Evolutionary conservation across 2,797 vertebrate genomes (phyloP).

Genomic region (Zalophus californianus): DNA sequence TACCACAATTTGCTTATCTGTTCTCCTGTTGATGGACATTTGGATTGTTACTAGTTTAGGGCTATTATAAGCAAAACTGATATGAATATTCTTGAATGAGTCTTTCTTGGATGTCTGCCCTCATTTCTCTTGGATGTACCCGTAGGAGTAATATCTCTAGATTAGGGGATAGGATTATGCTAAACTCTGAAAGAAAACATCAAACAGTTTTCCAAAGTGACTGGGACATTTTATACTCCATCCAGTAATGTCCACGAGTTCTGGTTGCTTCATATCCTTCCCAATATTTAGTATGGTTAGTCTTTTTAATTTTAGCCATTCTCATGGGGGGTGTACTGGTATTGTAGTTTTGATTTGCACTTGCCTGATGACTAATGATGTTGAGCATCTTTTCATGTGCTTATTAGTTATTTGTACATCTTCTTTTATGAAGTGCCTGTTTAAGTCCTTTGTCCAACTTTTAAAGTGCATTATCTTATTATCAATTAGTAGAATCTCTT

Average conservation of each 20-base stretch:
- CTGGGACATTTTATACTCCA: neutral
- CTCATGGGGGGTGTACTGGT: neutral
- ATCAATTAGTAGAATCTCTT: conserved; percentile 8
- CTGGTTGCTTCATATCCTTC: neutral
- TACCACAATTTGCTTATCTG: neutral
- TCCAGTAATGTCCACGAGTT: neutral
- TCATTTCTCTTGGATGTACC: conserved; percentile 2
- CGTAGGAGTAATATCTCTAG: neutral
- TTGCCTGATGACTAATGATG: neutral
- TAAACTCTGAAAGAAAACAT: conserved; percentile 28
- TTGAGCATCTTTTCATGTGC: neutral
- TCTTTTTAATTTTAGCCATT: conserved; percentile 10
- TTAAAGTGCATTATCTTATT: neutral
- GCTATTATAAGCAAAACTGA: neutral
- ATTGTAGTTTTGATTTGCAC: neutral
- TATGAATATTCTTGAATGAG: neutral
- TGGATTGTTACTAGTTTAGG: neutral
- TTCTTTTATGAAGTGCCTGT: conserved; percentile 30
- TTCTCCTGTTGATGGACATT: neutral
- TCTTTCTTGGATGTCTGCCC: neutral
- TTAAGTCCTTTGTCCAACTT: neutral
- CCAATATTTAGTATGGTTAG: neutral
- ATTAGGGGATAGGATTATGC: neutral
- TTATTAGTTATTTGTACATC: neutral
- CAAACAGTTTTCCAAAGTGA: neutral